These are phyloP conservation scores for Itoplectis maculator DNA, from an alignment of 2,888 invertebrate genomes.

Conservation along the genomic window DNA sequence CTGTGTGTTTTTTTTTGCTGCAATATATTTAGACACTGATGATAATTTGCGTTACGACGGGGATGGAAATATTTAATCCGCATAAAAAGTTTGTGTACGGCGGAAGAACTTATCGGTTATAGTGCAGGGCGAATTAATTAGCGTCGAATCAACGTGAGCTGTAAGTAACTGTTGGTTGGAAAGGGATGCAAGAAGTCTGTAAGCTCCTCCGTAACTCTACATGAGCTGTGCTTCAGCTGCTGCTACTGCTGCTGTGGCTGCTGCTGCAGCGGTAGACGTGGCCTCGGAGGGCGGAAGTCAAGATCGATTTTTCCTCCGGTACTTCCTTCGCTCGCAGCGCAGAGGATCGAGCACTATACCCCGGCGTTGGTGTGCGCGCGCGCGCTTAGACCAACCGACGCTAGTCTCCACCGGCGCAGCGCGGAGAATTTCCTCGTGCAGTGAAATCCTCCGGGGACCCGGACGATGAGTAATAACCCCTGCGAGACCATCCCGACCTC, in stretches of 20 bases:
- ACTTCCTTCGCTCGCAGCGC: slow-evolving; percentile 51
- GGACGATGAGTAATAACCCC: slow-evolving; percentile 76
- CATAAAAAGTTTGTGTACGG: not conserved
- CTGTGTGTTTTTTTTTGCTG: too few species aligned
- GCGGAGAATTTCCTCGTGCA: slow-evolving; percentile 67
- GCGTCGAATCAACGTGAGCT: slow-evolving; percentile 45
- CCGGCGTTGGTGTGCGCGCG: too few species aligned
- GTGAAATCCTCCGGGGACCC: slow-evolving; percentile 68
- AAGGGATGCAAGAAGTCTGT: slow-evolving; percentile 56
- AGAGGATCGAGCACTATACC: slow-evolving; percentile 61
- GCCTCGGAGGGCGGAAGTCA: slow-evolving; percentile 57
- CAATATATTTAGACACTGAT: too few species aligned
- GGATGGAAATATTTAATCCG: slow-evolving; percentile 1
- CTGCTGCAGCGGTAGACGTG: slow-evolving; percentile 23
- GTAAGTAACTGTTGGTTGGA: slow-evolving; percentile 46
- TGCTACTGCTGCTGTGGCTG: slow-evolving; percentile 17
- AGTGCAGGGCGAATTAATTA: slow-evolving; percentile 44
- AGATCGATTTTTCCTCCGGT: slow-evolving; percentile 66
- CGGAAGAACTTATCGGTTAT: not conserved
- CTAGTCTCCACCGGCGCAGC: slow-evolving; percentile 54
- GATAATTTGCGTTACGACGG: too few species aligned
- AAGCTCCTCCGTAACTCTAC: slow-evolving; percentile 53
- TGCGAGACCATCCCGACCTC: slow-evolving; percentile 69
- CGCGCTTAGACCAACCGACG: slow-evolving; percentile 35
- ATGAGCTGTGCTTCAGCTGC: slow-evolving; percentile 13